A percentile compares a stretch with the other conserved stretches of the same genome.
Conservation (phyloP, 2,113 vertebrate species). For the Isichthys henryi region DNA sequence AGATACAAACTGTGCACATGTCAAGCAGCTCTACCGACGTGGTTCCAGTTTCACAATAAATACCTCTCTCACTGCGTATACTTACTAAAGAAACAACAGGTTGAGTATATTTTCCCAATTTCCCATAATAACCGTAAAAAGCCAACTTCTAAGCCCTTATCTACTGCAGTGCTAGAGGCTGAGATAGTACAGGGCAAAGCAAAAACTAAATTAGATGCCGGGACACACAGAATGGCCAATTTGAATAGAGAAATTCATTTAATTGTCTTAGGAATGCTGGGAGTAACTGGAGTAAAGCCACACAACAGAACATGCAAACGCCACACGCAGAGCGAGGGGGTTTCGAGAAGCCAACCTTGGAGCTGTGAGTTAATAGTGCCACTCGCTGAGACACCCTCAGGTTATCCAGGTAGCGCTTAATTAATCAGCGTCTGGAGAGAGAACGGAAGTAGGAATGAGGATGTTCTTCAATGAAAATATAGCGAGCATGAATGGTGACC, state of each 20-base stretch:
- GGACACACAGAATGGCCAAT: background rate
- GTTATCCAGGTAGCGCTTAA: background rate
- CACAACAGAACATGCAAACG: background rate
- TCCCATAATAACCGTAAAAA: background rate
- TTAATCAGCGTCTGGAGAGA: background rate
- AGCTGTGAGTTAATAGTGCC: background rate
- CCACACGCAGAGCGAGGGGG: background rate
- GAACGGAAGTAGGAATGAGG: background rate
- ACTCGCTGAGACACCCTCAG: background rate
- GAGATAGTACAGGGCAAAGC: background rate
- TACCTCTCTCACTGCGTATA: background rate
- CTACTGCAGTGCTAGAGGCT: background rate
- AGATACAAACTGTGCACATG: background rate
- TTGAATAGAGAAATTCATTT: background rate
- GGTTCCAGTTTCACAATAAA: background rate
- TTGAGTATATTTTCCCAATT: background rate
- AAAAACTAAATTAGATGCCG: background rate
- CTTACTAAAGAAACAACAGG: background rate
- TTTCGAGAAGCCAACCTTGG: background rate
- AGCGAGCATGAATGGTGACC: background rate
- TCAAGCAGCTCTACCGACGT: background rate
- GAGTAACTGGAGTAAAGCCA: background rate
- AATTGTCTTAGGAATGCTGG: background rate
- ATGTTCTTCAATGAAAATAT: background rate
- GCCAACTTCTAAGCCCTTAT: background rate